Conservation (phyloP, 2,888 invertebrate genomes). For the Noctua pronuba region DNA sequence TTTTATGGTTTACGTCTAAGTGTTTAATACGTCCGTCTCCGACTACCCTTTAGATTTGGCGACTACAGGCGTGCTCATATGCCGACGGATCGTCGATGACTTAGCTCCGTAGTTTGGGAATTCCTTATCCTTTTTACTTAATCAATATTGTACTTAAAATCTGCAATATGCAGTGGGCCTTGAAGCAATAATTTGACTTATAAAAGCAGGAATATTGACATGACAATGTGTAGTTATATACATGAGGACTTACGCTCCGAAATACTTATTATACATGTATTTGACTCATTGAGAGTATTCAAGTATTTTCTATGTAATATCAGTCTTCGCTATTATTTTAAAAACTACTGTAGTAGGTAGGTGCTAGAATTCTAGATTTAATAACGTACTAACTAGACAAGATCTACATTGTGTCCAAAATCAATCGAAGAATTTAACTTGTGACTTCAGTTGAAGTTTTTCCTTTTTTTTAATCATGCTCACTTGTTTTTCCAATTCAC, state of each 20-base stretch:
- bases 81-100: neutral
- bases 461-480: neutral
- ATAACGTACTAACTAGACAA: neutral
- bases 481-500: too few relatives aligned
- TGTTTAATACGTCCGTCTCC: neutral
- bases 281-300: conserved; percentile 11
- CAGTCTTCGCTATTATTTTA: conserved; percentile 8
- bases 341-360: neutral
- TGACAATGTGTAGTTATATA: conserved; percentile 31
- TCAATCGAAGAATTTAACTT: neutral
- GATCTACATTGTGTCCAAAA: too few relatives aligned
- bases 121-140: neutral
- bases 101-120: neutral
- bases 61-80: neutral
- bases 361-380: neutral
- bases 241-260: neutral
- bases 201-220: conserved; percentile 32
- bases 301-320: neutral
- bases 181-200: conserved; percentile 18
- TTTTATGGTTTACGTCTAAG: neutral
- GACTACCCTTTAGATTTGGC: neutral
- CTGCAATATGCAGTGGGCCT: conserved; percentile 13
- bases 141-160: conserved; percentile 12
- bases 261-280: neutral
- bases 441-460: neutral